phyloP scores from a whole-genome alignment of 2,888 invertebrate species.

The Hofmannophila pseudospretella region DNA sequence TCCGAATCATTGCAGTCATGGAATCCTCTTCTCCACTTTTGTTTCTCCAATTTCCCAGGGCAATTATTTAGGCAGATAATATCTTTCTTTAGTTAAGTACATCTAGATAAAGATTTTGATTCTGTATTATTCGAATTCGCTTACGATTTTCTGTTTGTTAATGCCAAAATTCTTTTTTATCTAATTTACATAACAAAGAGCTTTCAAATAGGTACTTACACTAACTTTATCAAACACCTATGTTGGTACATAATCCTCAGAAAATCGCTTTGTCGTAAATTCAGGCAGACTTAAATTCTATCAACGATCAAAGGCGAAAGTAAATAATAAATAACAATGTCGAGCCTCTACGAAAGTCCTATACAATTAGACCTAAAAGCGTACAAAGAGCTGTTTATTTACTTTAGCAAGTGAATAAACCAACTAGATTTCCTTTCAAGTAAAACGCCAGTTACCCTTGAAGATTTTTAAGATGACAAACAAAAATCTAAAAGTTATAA shows the following conservation, averaged over 20 bases:
- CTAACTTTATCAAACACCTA: too few relatives aligned
- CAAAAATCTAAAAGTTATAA: conserved; percentile 11
- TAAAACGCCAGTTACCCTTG: not conserved
- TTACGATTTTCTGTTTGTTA: conserved; percentile 11
- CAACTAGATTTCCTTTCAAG: conserved; percentile 1
- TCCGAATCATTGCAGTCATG: too few relatives aligned
- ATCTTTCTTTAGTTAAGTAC: too few relatives aligned
- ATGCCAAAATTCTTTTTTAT: conserved; percentile 10
- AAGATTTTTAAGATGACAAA: not conserved
- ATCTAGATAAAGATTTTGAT: not conserved
- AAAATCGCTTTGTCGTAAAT: too few relatives aligned
- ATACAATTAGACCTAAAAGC: not conserved
- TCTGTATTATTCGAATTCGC: conserved; percentile 6
- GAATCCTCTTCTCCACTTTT: too few relatives aligned
- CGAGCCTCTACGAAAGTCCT: not conserved
- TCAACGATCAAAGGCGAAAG: not conserved
- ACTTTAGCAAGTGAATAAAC: too few relatives aligned
- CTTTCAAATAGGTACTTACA: too few relatives aligned
- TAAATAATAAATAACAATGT: not conserved
- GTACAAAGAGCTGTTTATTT: too few relatives aligned
- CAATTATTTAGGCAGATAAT: too few relatives aligned
- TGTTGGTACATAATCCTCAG: too few relatives aligned
- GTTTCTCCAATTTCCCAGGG: too few relatives aligned
- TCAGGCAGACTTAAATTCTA: too few relatives aligned
- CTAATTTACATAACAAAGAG: not conserved